These are phyloP conservation scores for Phrynocephalus vlangalii DNA, from an alignment of 2,797 vertebrate genomes.

Conservation along the genomic window DNA sequence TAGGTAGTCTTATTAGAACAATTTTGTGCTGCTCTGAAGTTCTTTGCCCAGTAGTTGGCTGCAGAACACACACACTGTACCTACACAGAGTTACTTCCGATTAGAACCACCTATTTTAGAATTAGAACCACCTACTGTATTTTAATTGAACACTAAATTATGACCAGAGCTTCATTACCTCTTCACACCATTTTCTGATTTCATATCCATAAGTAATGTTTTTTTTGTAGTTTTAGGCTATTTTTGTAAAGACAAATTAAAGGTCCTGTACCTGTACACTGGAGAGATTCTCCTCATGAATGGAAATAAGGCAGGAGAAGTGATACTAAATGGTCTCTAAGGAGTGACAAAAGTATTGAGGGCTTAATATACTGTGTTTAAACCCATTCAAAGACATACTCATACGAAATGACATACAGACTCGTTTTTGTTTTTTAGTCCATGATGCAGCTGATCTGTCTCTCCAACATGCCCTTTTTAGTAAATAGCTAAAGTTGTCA, in stretches of 20 bases:
- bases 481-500: background rate
- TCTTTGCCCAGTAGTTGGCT: background rate
- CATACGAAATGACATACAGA: background rate
- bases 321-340: background rate
- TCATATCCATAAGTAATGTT: background rate
- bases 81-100: background rate
- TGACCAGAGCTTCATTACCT: background rate
- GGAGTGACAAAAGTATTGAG: background rate
- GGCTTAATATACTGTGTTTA: background rate
- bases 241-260: background rate
- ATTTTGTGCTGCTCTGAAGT: background rate
- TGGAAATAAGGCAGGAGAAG: background rate
- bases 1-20: background rate
- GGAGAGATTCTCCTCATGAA: background rate
- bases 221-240: background rate
- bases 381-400: background rate
- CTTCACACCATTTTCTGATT: conserved; percentile 3
- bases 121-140: no score
- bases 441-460: background rate
- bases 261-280: background rate
- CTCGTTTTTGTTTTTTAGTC: background rate
- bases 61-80: background rate
- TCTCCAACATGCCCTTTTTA: background rate
- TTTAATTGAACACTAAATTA: background rate
- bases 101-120: no score